These are phyloP conservation scores for Lasioglossum baleicum DNA, from an alignment of 1,140 invertebrate species.

Conservation along the genomic window DNA sequence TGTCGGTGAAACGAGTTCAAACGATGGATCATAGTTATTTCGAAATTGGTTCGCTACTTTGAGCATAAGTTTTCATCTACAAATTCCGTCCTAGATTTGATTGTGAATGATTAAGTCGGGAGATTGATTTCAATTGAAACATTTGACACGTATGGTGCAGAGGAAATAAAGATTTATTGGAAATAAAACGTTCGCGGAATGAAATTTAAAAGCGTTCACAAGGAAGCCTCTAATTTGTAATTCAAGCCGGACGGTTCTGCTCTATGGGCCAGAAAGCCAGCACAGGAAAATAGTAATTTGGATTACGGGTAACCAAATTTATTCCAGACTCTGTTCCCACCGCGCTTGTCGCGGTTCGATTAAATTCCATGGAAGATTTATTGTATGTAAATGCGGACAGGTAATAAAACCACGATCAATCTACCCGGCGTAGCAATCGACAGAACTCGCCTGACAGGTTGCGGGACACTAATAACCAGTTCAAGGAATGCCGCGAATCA, in stretches of 20 bases:
- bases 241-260: neutral
- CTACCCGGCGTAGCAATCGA: neutral
- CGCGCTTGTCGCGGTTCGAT: neutral
- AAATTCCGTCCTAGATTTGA: too few relatives aligned
- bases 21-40: neutral
- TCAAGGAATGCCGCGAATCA: neutral
- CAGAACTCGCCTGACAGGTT: slow-evolving; percentile 11
- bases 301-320: slow-evolving; percentile 1
- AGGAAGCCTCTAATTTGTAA: neutral
- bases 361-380: slow-evolving; percentile 4
- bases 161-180: too few relatives aligned
- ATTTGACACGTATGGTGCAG: too few relatives aligned
- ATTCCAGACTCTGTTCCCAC: neutral
- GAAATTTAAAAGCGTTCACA: neutral
- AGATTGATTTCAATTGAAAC: too few relatives aligned
- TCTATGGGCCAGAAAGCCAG: neutral
- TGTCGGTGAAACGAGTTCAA: neutral
- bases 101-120: too few relatives aligned
- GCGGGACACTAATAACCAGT: slow-evolving; percentile 6
- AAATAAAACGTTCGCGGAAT: too few relatives aligned
- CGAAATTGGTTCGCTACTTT: neutral
- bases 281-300: slow-evolving; percentile 5
- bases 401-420: slow-evolving; percentile 5
- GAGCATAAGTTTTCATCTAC: neutral
- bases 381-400: slow-evolving; percentile 1